Base-by-base conservation (phyloP, 2,888 invertebrate genomes). In the Clistopyga incitator region DNA sequence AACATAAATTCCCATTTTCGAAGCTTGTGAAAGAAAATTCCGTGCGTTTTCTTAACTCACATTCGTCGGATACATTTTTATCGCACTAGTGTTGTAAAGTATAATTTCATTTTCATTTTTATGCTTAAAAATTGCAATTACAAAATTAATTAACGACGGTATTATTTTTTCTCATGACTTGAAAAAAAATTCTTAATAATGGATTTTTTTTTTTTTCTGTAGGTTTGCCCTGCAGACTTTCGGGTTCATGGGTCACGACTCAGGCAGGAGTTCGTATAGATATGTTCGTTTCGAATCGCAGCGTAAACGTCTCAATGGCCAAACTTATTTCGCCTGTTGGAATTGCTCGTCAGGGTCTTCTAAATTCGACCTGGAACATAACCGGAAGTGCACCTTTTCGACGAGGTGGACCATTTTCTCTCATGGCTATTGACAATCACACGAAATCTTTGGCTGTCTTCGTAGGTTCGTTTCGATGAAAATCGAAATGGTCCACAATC, bases 171-270 rank as follows among this genome's bases (percentile, higher is more conserved):
- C n/a, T n/a, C n/a, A n/a, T n/a, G n/a, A n/a, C n/a, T n/a, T n/a
- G n/a, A n/a, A n/a, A n/a, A n/a, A n/a, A n/a, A n/a, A n/a, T n/a
- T n/a, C n/a, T n/a, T n/a, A n/a, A n/a, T n/a, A n/a, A n/a, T n/a
- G n/a, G n/a, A n/a, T 54, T 47, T n/a, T n/a, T 38, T 10, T 18
- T 42, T 20, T 18, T 3, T 18, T 29, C 8, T 4, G 18, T 72
- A 87, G 87, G 86, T 64, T 84, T 87, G 13, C 85, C 87, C 3
- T 88, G 87, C 78, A 87, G 78, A 74, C 82, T 91, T 67, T 84
- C 91, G 65, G 91, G 91, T 8, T 89, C 90, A 38, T 91, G 91
- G 91, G 84, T 87, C 6, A 88, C 91, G 2, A 86, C 85, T 11
- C 87, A 87, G 74, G 90, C 90, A 1, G 90, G 90, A 70, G 84